Base-by-base conservation (phyloP, 2,888 invertebrate species). In the Scelioninae gen. 1 region DNA sequence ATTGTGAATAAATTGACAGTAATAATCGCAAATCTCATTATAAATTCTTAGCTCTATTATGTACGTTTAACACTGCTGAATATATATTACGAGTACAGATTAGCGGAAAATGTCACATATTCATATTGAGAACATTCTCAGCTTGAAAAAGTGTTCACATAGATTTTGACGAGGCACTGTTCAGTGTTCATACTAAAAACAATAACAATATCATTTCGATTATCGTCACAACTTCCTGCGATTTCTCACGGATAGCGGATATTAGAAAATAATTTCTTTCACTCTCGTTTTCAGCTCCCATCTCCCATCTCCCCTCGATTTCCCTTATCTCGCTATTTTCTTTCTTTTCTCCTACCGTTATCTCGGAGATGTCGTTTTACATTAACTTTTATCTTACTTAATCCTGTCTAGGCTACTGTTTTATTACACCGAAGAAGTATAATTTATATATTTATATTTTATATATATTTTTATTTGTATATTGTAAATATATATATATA, bases 111-210 rank as follows among this genome's bases (percentile, higher is more conserved):
- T 86, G 85, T 88, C 86, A 79, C 81, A 68, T 85, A 47, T 69
- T 81, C 71, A 71, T 86, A 85, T 82, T 86, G 85, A 83, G 87
- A 87, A 85, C 86, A 86, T 88, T 87, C 84, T 86, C 86, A 82
- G 83, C 85, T 87, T 87, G 85, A 84, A 87, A 88, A 87, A 88
- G 86, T 87, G 86, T 89, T 90, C 89, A 88, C 88, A 90, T 87
- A 89, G 88, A 91, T 90, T 90, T 90, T 88, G 89, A 91, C 90
- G 90, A 91, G 90, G 90, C 90, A 91, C 90, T 91, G 90, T 90
- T 90, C 87, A 90, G 90, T 90, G 90, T 90, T 90, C 89, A 88
- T 90, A 89, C 87, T 90, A 89, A 87, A 91, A 90, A 89, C 89
- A 89, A 90, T 90, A 90, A 91, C 89, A 88, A 90, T 85, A 84